A percentile compares a stretch with the other conserved stretches of the same genome.
Evolutionary conservation across 2,113 vertebrate genomes (phyloP).

Genomic region (Proterorhinus semilunaris): DNA sequence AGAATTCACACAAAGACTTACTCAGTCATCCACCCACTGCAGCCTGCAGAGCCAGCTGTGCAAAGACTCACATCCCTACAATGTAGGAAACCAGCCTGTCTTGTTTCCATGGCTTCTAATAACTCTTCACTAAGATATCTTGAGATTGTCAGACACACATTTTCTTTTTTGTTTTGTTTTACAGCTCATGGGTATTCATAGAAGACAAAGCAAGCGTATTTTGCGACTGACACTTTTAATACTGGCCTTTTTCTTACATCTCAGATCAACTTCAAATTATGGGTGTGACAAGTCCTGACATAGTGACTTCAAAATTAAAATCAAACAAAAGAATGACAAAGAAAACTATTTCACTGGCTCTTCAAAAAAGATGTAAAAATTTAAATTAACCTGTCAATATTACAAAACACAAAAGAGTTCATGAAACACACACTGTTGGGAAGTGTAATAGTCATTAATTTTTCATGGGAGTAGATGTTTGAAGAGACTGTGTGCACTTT

Average conservation of each 20-base stretch:
- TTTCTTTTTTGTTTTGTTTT: conserved; percentile 31
- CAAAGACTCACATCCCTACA: conserved; percentile 7
- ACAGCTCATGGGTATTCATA: conserved; percentile 14
- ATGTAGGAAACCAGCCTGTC: conserved; percentile 38
- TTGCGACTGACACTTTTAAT: conserved; percentile 21
- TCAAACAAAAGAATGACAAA: neutral
- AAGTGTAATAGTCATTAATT: neutral
- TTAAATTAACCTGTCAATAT: neutral
- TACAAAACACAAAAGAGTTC: too few species aligned
- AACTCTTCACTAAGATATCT: conserved; percentile 33
- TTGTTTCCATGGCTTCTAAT: conserved; percentile 64
- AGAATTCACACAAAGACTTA: conserved; percentile 59
- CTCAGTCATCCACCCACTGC: conserved; percentile 65
- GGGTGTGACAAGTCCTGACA: conserved; percentile 6
- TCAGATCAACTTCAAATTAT: neutral
- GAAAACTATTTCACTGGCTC: neutral
- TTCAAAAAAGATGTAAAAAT: neutral
- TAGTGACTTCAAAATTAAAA: neutral
- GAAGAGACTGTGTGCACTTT: too few species aligned
- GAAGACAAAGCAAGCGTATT: neutral
- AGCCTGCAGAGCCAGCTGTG: conserved; percentile 62
- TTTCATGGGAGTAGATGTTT: too few species aligned
- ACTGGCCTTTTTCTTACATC: conserved; percentile 7
- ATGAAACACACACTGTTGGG: neutral
- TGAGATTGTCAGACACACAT: conserved; percentile 8